These are phyloP conservation scores for Schizopygopsis pylzovi DNA, from an alignment of 2,797 vertebrate genomes.

Conservation along the genomic window DNA sequence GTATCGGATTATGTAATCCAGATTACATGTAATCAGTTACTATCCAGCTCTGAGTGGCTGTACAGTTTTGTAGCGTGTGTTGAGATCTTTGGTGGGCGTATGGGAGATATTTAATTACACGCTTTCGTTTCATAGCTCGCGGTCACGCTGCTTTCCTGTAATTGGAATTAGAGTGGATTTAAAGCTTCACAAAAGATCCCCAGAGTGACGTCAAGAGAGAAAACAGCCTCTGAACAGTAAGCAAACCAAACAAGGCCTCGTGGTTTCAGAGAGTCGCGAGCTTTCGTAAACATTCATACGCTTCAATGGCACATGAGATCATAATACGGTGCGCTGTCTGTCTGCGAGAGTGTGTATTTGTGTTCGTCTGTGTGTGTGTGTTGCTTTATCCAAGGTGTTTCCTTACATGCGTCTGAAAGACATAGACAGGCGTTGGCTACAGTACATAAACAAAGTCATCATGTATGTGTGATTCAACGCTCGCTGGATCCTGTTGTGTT, in stretches of 20 bases:
- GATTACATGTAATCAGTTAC: not conserved
- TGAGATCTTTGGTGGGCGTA: not conserved
- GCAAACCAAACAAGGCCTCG: not conserved
- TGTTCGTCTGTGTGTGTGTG: conserved; percentile 18
- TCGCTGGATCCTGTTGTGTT: not conserved
- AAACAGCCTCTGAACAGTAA: not conserved
- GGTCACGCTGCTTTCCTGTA: not conserved
- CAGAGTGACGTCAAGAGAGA: not conserved
- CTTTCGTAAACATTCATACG: conserved; percentile 13
- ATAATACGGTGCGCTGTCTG: not conserved
- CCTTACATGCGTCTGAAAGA: conserved; percentile 57
- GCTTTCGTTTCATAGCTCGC: not conserved
- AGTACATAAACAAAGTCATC: conserved; percentile 48
- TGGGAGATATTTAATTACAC: conserved; percentile 3
- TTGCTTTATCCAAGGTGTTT: conserved; percentile 53
- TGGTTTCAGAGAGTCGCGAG: not conserved
- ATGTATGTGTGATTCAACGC: conserved; percentile 3
- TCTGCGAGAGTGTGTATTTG: conserved; percentile 29
- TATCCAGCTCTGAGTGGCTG: not conserved
- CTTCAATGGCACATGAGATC: not conserved
- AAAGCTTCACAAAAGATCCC: conserved; percentile 1
- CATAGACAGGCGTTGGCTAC: conserved; percentile 57
- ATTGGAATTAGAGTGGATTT: conserved; percentile 15
- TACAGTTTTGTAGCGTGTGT: conserved; percentile 35
- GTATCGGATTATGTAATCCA: not conserved